Conservation (phyloP, 2,797 vertebrate species). For the Etheostoma nigrum region DNA sequence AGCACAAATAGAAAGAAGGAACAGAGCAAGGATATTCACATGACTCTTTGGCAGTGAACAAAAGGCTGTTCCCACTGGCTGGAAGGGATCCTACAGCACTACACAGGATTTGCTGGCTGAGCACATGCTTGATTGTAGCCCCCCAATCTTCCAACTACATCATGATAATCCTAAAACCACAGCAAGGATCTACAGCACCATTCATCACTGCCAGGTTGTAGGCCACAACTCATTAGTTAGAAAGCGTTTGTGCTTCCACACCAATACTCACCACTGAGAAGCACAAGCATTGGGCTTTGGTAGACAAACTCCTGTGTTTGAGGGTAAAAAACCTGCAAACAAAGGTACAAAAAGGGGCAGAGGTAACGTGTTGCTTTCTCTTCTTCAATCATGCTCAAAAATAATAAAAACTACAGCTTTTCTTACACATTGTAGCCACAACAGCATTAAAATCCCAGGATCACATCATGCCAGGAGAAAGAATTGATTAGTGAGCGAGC, state of each 20-base stretch:
- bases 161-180: constrained; percentile 69
- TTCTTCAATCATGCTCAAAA: constrained; percentile 14
- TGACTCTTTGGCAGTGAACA: constrained; percentile 59
- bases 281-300: constrained; percentile 8
- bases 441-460: constrained; percentile 6
- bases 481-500: constrained; percentile 49
- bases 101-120: constrained; percentile 24
- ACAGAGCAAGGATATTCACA: constrained; percentile 20
- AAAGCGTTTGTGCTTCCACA: constrained; percentile 45
- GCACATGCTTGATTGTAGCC: constrained; percentile 50
- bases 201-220: constrained; percentile 77
- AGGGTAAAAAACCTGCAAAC: constrained; percentile 21
- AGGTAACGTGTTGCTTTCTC: neutral
- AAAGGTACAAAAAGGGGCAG: constrained; percentile 16
- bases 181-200: constrained; percentile 40
- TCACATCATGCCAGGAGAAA: constrained; percentile 34
- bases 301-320: constrained; percentile 15
- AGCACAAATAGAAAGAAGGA: constrained; percentile 43
- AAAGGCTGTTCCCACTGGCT: constrained; percentile 40
- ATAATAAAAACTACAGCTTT: neutral
- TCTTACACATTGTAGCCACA: neutral
- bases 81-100: constrained; percentile 18
- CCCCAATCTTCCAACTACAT: constrained; percentile 45
- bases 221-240: constrained; percentile 71
- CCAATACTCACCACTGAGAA: constrained; percentile 45